phyloP scores from a whole-genome alignment of 1,140 invertebrate genomes.

The Drosophila sproati region DNA sequence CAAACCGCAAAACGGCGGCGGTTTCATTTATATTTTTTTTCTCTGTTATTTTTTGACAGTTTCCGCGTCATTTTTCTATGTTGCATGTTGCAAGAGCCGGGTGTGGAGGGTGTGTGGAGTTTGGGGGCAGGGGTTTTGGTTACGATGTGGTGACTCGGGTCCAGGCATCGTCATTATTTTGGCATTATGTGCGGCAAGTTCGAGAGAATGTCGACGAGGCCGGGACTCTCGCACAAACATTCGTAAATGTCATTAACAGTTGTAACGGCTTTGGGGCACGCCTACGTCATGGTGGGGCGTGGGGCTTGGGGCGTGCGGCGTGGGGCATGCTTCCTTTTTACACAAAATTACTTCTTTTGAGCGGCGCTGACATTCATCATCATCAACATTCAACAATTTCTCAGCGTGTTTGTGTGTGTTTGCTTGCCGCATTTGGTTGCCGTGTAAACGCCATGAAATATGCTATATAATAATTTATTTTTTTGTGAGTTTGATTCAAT shows the following conservation, averaged over 20 bases:
- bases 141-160: conserved; percentile 14
- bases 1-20: conserved; percentile 70
- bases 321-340: conserved; percentile 51
- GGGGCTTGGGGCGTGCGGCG: not conserved
- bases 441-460: conserved; percentile 62
- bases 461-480: conserved; percentile 71
- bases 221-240: conserved; percentile 63
- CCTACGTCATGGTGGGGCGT: conserved; percentile 31
- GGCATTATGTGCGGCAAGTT: conserved; percentile 66
- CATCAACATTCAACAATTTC: conserved; percentile 58
- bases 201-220: conserved; percentile 19
- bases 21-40: conserved; percentile 41
- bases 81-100: conserved; percentile 24
- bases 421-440: conserved; percentile 17
- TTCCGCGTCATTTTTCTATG: conserved; percentile 80
- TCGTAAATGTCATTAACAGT: conserved; percentile 83
- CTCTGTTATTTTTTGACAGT: conserved; percentile 73
- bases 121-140: not conserved
- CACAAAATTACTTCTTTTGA: conserved; percentile 82
- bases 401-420: not conserved
- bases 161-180: conserved; percentile 72
- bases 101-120: not conserved
- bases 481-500: conserved; percentile 43
- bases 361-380: conserved; percentile 73
- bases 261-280: conserved; percentile 71